These are phyloP conservation scores for Palloptera scutellata DNA, from an alignment of 2,888 invertebrate genomes.

Conservation along the genomic window DNA sequence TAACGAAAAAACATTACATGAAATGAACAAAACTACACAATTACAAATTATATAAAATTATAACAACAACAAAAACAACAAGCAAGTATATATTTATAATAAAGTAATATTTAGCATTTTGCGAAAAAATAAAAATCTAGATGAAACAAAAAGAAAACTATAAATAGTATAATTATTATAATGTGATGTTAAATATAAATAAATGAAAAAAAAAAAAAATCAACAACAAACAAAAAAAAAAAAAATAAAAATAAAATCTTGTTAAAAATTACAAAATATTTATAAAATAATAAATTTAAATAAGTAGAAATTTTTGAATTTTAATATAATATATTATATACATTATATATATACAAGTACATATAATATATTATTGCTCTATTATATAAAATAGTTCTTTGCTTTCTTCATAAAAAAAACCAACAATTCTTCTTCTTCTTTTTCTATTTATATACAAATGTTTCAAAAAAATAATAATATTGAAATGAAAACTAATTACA, in stretches of 20 bases:
- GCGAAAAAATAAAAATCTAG: not conserved
- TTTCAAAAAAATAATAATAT: too few relatives aligned
- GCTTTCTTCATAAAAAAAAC: too few relatives aligned
- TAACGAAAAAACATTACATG: not conserved
- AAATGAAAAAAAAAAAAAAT: constrained; percentile 38
- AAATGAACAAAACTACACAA: not conserved
- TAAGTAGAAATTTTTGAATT: constrained; percentile 50
- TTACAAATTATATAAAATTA: not conserved
- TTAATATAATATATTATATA: constrained; percentile 47
- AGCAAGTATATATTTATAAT: constrained; percentile 1
- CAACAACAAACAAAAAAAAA: constrained; percentile 36
- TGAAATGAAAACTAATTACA: too few relatives aligned
- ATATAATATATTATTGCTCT: constrained; percentile 12
- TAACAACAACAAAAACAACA: constrained; percentile 2
- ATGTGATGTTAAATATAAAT: constrained; percentile 56
- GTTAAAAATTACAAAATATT: constrained; percentile 44
- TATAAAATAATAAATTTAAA: constrained; percentile 43
- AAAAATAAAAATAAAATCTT: constrained; percentile 37
- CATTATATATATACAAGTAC: constrained; percentile 35
- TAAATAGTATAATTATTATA: constrained; percentile 55
- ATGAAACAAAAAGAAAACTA: constrained; percentile 35
- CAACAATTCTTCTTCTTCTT: too few relatives aligned
- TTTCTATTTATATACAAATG: too few relatives aligned
- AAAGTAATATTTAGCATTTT: not conserved
- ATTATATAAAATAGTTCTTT: too few relatives aligned